phyloP scores from a whole-genome alignment of 2,888 invertebrate species.

The Baronia brevicornis region DNA sequence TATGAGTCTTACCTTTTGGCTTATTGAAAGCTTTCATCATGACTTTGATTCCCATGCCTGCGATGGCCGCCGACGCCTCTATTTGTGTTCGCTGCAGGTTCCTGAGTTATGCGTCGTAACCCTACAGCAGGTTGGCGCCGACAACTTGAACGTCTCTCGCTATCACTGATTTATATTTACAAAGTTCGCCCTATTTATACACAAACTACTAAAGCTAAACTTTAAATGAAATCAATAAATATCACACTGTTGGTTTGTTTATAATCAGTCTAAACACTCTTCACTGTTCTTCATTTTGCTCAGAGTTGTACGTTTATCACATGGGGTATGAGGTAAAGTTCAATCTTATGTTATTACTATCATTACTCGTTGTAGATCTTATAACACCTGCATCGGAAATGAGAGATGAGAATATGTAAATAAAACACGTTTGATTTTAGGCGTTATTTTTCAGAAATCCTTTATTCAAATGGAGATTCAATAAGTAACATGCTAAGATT shows the following conservation, averaged over 20 bases:
- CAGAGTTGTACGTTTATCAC: slow-evolving; percentile 52
- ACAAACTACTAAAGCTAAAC: slow-evolving; percentile 33
- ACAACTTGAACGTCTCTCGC: slow-evolving; percentile 20
- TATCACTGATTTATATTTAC: slow-evolving; percentile 22
- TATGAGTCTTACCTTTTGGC: slow-evolving; percentile 89
- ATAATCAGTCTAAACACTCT: slow-evolving; percentile 64
- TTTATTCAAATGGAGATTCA: too few species aligned
- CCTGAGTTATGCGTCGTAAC: slow-evolving; percentile 32
- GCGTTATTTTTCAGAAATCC: too few species aligned
- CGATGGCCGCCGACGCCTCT: slow-evolving; percentile 63
- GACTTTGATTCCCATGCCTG: slow-evolving; percentile 91
- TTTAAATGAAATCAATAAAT: slow-evolving; percentile 61
- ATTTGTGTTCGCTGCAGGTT: slow-evolving; percentile 47
- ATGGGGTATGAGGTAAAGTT: slow-evolving; percentile 44
- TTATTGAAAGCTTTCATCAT: slow-evolving; percentile 91
- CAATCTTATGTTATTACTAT: slow-evolving; percentile 36
- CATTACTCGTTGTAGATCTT: slow-evolving; percentile 38
- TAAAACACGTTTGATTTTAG: too few species aligned
- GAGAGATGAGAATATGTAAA: slow-evolving; percentile 14
- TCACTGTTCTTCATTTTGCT: slow-evolving; percentile 73
- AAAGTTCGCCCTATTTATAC: slow-evolving; percentile 28
- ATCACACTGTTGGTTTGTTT: slow-evolving; percentile 54
- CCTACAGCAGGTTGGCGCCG: slow-evolving; percentile 33
- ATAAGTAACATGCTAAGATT: too few species aligned
- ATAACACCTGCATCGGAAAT: slow-evolving; percentile 39